phyloP scores from a whole-genome alignment of 2,797 vertebrate genomes.

The Esox masquinongy region DNA sequence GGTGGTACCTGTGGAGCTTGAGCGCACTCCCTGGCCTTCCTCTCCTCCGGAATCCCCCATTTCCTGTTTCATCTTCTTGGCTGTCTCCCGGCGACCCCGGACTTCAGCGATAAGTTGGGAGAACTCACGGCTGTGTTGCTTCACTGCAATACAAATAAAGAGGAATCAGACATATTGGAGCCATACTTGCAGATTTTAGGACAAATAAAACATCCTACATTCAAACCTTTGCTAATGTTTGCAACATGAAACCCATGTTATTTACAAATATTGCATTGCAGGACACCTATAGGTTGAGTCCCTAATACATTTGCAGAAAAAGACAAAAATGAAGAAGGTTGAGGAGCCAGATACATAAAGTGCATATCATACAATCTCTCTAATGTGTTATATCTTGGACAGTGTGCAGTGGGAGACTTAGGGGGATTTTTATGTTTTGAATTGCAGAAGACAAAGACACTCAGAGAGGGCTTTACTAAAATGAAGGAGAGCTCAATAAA shows the following conservation, averaged over 20 bases:
- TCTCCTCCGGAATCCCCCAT: constrained; percentile 20
- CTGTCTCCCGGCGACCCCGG: constrained; percentile 54
- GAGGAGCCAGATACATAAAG: background rate
- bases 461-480: background rate
- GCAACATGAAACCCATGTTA: background rate
- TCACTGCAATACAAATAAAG: constrained; percentile 60
- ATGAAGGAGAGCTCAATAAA: background rate
- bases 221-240: too few relatives aligned
- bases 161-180: background rate
- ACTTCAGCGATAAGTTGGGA: constrained; percentile 75
- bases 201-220: too few relatives aligned
- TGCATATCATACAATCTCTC: background rate
- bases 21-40: constrained; percentile 14
- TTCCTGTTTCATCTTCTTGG: constrained; percentile 55
- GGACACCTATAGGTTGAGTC: background rate
- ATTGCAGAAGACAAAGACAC: too few relatives aligned
- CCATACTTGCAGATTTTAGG: too few relatives aligned
- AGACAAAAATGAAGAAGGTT: background rate
- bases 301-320: background rate
- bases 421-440: background rate
- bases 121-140: constrained; percentile 75
- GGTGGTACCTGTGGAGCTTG: constrained; percentile 47
- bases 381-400: background rate
- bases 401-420: background rate
- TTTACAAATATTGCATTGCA: background rate